Base-by-base conservation (phyloP, 2,113 vertebrate genomes). In the Aviceda subcristata region DNA sequence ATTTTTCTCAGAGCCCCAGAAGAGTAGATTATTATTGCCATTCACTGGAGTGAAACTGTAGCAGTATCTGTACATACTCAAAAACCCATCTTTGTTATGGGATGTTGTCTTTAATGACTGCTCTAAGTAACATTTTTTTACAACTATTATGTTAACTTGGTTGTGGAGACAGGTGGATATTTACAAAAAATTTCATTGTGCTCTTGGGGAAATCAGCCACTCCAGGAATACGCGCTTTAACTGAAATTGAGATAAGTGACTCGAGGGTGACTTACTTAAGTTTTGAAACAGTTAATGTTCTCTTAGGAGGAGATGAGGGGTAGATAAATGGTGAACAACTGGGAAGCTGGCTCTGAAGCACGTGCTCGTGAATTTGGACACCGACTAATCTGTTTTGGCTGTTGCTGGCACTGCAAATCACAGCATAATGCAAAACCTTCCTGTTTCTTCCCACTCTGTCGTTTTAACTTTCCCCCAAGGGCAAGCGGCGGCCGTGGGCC, bases 241-340 rank as follows among this genome's bases (percentile, higher is more conserved):
- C 46, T 89, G 89, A 87, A 74, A 83, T 8, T 8, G 64, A 88
- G 90, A 59, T 36, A 73, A 93, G 59, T 90, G 67, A 63, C 77
- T 79, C 71, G 83, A 68, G 78, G 51, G 77, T 93, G 53, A 59
- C 56, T 88, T 59, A 57, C 43, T 63, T 38, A 43, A 76, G 83
- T 74, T 94, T 95, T 62, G 93, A 90, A 96, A 97, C 62, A 82
- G 88, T 95, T 95, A 94, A 96, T 1, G 6, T 73, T 76, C 79
- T 92, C 82, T 87, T 88, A 78, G 66, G 90, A 95, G 86, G 67
- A 88, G 94, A 88, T 91, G 85, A 95, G 87, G 94, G 86, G 76
- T 94, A 94, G 94, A 97, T 95, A 96, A 97, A 93, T 92, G 92
- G 92, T 71, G 93, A 96, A 94, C 96, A 97, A 96, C 92, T 95